Conservation (phyloP, 2,797 vertebrate genomes). For the Scolopax bukidnonensis region DNA sequence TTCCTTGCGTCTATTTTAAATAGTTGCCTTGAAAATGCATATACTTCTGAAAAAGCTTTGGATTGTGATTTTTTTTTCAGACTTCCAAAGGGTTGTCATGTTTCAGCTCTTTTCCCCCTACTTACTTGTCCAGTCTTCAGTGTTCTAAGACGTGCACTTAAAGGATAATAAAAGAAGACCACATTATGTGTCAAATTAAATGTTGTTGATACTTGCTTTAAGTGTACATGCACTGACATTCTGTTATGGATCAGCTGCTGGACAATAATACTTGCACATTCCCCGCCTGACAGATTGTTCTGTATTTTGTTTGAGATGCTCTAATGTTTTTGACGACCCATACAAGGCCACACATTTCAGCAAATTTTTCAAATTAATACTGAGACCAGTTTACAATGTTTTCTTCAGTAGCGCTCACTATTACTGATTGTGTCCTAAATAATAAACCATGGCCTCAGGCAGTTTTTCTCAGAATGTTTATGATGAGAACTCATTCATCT, state of each 20-base stretch:
- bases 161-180: constrained; percentile 68
- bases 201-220: constrained; percentile 66
- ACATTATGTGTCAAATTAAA: constrained; percentile 73
- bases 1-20: constrained; percentile 21
- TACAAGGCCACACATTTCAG: constrained; percentile 77
- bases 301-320: constrained; percentile 68
- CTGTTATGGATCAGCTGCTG: constrained; percentile 63
- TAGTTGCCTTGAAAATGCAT: constrained; percentile 29
- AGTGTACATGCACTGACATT: constrained; percentile 57
- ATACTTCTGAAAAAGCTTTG: constrained; percentile 15
- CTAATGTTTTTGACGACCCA: constrained; percentile 76
- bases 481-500: constrained; percentile 98
- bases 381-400: constrained; percentile 74
- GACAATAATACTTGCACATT: constrained; percentile 66
- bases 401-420: constrained; percentile 76
- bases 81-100: constrained; percentile 11
- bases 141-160: constrained; percentile 60
- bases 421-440: constrained; percentile 86
- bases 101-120: constrained; percentile 2
- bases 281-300: constrained; percentile 70
- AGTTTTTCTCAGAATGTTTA: constrained; percentile 87
- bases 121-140: constrained; percentile 48
- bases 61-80: not conserved
- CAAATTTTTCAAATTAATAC: constrained; percentile 78
- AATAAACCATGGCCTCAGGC: constrained; percentile 82